These are phyloP conservation scores for Lanius ludovicianus DNA, from an alignment of 2,113 vertebrate species.

Conservation along the genomic window DNA sequence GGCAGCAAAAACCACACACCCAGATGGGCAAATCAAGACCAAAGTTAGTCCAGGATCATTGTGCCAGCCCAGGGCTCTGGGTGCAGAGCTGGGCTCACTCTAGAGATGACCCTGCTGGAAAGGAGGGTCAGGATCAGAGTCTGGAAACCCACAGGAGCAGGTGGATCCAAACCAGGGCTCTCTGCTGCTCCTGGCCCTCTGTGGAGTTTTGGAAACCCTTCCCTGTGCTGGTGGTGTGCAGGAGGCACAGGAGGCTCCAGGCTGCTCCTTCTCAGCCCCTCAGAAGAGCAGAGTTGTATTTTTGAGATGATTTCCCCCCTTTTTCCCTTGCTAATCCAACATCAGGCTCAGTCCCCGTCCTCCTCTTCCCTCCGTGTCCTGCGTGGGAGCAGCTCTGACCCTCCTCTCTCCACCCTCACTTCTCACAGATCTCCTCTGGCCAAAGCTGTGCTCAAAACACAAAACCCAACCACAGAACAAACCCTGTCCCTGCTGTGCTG, in stretches of 20 bases:
- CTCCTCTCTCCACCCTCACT: neutral
- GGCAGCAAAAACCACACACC: neutral
- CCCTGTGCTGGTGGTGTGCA: neutral
- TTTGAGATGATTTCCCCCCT: neutral
- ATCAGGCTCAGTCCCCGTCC: neutral
- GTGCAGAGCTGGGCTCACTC: neutral
- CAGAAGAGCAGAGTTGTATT: neutral
- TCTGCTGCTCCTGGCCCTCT: neutral
- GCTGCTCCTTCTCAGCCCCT: neutral
- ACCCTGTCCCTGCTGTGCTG: neutral
- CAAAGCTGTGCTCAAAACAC: neutral
- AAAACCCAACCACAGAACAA: neutral
- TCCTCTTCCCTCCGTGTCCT: neutral
- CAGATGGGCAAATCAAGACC: neutral
- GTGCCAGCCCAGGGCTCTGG: neutral
- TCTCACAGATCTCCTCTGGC: neutral
- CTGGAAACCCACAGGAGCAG: neutral
- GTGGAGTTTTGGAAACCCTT: neutral
- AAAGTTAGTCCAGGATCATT: neutral
- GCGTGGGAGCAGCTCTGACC: neutral
- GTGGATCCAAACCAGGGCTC: neutral
- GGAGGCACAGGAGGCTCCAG: neutral
- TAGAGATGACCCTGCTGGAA: accelerated
- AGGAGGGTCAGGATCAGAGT: neutral
- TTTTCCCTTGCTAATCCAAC: neutral